Percentiles rank a stretch among this genome's conserved stretches.
Conservation (phyloP, 2,113 vertebrate genomes). For the Nerophis ophidion region DNA sequence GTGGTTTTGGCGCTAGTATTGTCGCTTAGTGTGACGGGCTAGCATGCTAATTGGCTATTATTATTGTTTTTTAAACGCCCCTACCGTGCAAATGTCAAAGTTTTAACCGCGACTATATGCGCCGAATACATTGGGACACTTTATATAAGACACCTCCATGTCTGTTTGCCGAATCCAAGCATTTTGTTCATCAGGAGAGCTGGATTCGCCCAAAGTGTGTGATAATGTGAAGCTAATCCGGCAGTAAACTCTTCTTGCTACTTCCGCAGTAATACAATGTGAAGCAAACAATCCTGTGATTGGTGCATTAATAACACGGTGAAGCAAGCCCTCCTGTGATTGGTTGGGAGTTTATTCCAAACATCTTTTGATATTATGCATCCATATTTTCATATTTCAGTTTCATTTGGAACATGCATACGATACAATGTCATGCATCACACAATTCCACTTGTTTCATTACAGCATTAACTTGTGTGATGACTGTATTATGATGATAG, state of each 20-base stretch:
- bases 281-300: background rate
- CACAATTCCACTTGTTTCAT: too few species aligned
- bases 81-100: background rate
- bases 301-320: background rate
- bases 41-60: background rate
- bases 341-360: too few species aligned
- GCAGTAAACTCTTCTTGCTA: background rate
- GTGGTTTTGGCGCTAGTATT: background rate
- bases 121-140: background rate
- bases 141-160: accelerated
- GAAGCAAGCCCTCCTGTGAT: background rate
- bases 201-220: background rate
- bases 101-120: background rate
- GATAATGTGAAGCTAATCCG: background rate
- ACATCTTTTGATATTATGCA: too few species aligned
- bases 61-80: background rate
- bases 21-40: background rate
- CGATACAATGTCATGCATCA: too few species aligned
- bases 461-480: too few species aligned
- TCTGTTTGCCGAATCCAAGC: slow-evolving; percentile 10
- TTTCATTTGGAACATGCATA: too few species aligned
- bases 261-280: background rate
- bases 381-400: too few species aligned
- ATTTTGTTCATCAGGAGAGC: background rate
- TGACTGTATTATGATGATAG: too few species aligned